Percentiles rank a stretch among this genome's conserved stretches.
These are phyloP conservation scores for Hedychridium roseum DNA, from an alignment of 2,888 invertebrate genomes.

Conservation along the genomic window DNA sequence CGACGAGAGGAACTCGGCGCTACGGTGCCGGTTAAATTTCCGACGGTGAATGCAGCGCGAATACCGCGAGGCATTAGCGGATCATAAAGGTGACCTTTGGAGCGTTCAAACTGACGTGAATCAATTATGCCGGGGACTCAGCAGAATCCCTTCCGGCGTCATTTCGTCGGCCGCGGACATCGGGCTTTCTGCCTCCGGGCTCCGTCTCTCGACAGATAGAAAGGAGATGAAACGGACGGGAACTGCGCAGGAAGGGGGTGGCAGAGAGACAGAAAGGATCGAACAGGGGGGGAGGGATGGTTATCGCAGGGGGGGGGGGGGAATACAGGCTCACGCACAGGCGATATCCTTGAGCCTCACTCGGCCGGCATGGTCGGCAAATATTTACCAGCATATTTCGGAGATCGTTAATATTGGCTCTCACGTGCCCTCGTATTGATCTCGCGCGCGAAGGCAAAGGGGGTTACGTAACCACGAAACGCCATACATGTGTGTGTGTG, in stretches of 20 bases:
- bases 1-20: too few relatives aligned
- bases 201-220: too few relatives aligned
- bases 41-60: too few relatives aligned
- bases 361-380: conserved; percentile 36
- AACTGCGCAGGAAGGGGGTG: too few relatives aligned
- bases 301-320: too few relatives aligned
- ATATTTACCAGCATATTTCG: conserved; percentile 52
- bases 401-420: conserved; percentile 51
- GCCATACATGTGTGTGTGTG: too few relatives aligned
- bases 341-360: conserved; percentile 44
- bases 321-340: conserved; percentile 11
- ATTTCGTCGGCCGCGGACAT: conserved; percentile 34
- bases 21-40: too few relatives aligned
- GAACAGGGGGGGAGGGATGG: too few relatives aligned
- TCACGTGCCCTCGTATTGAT: conserved; percentile 38
- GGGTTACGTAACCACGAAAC: conserved; percentile 35
- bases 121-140: conserved; percentile 33
- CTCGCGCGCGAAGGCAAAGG: conserved; percentile 26
- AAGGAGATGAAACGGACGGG: too few relatives aligned
- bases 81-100: too few relatives aligned
- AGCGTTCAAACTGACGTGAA: conserved; percentile 34
- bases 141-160: conserved; percentile 37
- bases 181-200: conserved; percentile 26
- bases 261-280: too few relatives aligned
- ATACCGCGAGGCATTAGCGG: too few relatives aligned